Base-by-base conservation (phyloP, 2,888 invertebrate species). In the Clostera curtula region DNA sequence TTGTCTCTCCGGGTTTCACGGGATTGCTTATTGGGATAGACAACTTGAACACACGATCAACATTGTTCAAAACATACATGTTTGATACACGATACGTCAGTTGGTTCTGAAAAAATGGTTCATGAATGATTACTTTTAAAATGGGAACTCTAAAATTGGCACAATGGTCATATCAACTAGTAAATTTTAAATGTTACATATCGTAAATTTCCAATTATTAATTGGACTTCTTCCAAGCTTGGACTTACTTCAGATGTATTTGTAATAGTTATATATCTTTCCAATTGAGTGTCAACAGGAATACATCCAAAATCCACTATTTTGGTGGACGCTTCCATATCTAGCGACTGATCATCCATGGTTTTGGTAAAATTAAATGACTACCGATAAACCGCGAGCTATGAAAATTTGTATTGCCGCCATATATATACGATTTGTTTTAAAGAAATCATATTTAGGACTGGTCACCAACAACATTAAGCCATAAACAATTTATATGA, bases 21-120 rank as follows among this genome's bases (percentile, higher is more conserved):
- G 58, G 53, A 2, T 45, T 56, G 1, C 69, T 62, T n/a, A n/a
- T n/a, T 2, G 69, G 56, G 2, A 77, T 46, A 1, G 57, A 59
- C 19, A 79, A 25, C 12, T 69, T 67, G 35, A 79, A 83, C 4
- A 76, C 75, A 14, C 60, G 64, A 34, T 83, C 82, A n/a, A 82
- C 57, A 12, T 36, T 75, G 34, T 79, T 73, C 24, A 75, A 31
- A 18, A 68, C 49, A 36, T 83, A 74, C 34, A 73, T 51, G 8
- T 65, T 46, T 1, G 79, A 73, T 2, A 76, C 59, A 12, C 73
- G 60, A 38, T 77, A 82, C 0, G 68, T 62, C 1, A 69, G 26
- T 2, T 25, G 19, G 32, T 44, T 61, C 79, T 79, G 61, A 19
- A 68, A 69, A 18, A 5, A 14, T 15, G 7, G n/a, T 5, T 18